Percentiles rank a stretch among this genome's conserved stretches.
These are phyloP conservation scores for Eristalinus aeneus DNA, from an alignment of 2,888 invertebrate genomes.

Conservation along the genomic window DNA sequence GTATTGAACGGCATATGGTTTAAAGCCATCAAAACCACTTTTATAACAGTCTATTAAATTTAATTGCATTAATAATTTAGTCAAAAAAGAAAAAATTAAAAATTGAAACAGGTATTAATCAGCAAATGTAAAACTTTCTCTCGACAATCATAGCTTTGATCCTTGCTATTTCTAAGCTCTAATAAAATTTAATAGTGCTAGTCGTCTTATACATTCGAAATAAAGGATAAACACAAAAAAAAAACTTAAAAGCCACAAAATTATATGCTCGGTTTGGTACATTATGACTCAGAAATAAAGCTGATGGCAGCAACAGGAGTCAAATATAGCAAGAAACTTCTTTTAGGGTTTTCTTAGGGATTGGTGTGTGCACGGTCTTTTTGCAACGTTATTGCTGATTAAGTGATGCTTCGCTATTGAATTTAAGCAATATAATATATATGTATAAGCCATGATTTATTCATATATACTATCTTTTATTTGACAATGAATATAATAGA, in stretches of 20 bases:
- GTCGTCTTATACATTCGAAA: constrained; percentile 10
- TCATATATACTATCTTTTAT: too few species aligned
- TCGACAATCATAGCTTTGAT: background rate
- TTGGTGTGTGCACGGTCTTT: background rate
- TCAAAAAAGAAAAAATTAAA: background rate
- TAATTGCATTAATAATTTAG: background rate
- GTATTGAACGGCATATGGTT: too few species aligned
- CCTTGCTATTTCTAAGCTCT: background rate
- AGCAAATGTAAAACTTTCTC: constrained; percentile 3
- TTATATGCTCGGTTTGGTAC: constrained; percentile 6
- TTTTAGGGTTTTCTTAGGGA: background rate
- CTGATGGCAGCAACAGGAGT: background rate
- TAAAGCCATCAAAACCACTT: too few species aligned
- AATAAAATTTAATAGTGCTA: background rate
- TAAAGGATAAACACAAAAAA: background rate
- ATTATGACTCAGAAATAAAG: background rate
- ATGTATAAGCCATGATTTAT: too few species aligned
- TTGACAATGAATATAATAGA: too few species aligned
- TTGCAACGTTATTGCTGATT: background rate
- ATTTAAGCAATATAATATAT: too few species aligned
- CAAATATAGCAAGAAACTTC: background rate
- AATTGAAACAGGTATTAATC: background rate
- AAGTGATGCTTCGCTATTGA: too few species aligned
- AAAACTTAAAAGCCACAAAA: constrained; percentile 2
- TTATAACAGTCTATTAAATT: background rate